Base-by-base conservation (phyloP, 2,888 invertebrate species). In the Acleris sparsana region DNA sequence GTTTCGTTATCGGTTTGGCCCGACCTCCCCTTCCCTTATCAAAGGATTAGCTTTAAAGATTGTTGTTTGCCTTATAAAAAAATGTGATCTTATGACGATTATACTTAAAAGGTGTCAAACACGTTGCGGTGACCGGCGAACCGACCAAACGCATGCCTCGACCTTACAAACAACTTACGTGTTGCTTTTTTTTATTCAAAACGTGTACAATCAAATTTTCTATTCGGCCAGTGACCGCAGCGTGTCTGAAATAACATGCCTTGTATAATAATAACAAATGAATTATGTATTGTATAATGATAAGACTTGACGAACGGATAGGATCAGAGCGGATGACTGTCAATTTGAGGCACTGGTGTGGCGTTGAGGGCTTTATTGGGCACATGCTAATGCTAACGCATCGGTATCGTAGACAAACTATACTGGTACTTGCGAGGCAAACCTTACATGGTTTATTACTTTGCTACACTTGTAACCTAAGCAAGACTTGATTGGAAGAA, bases 21-120 rank as follows among this genome's bases (percentile, higher is more conserved):
- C 76, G 72, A 71, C 72, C 76, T 73, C 75, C 78, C 76, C 78
- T 73, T 75, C 71, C 73, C 80, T 80, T 86, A 85, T 86, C 84
- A 87, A 89, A 88, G 86, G 88, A 89, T 89, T 91, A 92, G 92
- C 92, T 92, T 92, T 92, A 92, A 92, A 85, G 76, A 91, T 91
- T 92, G 91, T 92, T 91, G 91, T 92, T 92, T 92, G 92, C 92
- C 92, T 92, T 92, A 91, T 86, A 86, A 85, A 86, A 86, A 87
- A 92, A 90, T 92, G 92, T 92, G 92, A 92, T 92, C 90, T 91
- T 92, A 89, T 89, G 92, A 92, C 85, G 88, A 86, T 86, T 91
- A 86, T 89, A 90, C 86, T 86, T 84, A 83, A 89, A 86, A 84
- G 88, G 81, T 86, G 83, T 84, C 80, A 79, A 80, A 79, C 76